Conservation (phyloP, 2,113 vertebrate species). For the Apus apus region DNA sequence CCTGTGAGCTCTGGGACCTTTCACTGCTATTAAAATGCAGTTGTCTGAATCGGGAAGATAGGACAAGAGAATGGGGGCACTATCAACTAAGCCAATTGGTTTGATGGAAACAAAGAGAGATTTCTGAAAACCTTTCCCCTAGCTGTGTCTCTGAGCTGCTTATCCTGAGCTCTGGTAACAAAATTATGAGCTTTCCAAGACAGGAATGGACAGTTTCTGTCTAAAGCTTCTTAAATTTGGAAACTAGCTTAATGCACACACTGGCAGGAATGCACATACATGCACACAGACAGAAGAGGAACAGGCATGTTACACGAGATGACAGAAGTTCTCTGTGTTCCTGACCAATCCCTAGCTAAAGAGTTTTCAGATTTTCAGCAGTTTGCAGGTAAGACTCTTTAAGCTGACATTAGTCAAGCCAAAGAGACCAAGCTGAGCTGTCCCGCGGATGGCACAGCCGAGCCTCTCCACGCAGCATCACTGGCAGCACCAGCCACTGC, state of each 20-base stretch:
- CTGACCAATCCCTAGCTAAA: constrained; percentile 1
- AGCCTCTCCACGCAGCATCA: background rate
- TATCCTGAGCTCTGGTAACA: constrained; percentile 54
- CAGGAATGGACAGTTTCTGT: constrained; percentile 42
- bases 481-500: background rate
- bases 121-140: constrained; percentile 25
- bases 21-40: background rate
- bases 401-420: constrained; percentile 31
- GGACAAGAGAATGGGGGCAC: background rate
- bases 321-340: constrained; percentile 26
- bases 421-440: background rate
- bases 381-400: constrained; percentile 17
- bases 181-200: constrained; percentile 21
- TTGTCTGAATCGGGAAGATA: background rate
- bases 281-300: background rate
- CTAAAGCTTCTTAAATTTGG: constrained; percentile 48
- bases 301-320: background rate
- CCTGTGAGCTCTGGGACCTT: background rate
- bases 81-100: constrained; percentile 15
- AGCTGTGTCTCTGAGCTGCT: constrained; percentile 63
- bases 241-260: background rate
- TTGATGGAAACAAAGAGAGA: constrained; percentile 46
- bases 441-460: background rate
- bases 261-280: fast-evolving
- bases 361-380: constrained; percentile 7